Evolutionary conservation across 2,797 vertebrate species (phyloP).

Genomic region (Oophaga sylvatica): DNA sequence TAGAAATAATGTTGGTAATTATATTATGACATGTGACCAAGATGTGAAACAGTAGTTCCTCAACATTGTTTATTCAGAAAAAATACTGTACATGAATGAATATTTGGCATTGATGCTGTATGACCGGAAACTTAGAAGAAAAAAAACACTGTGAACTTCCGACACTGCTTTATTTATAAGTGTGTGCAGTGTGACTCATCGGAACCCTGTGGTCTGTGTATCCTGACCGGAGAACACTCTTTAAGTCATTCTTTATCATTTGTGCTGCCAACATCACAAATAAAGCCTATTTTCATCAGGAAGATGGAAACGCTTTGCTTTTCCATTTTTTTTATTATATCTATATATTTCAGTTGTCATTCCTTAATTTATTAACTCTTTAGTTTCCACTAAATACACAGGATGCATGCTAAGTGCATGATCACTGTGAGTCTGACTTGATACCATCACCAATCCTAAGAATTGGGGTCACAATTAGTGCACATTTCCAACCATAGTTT

Average conservation of each 20-base stretch:
- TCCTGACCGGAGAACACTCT: conserved; percentile 73
- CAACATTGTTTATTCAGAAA: conserved; percentile 42
- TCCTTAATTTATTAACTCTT: neutral
- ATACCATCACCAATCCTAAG: too few species aligned
- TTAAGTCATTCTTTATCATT: conserved; percentile 69
- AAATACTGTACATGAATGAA: conserved; percentile 51
- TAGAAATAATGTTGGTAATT: conserved; percentile 18
- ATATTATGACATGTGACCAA: conserved; percentile 20
- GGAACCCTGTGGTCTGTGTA: conserved; percentile 80
- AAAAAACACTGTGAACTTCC: conserved; percentile 76
- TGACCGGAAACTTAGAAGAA: conserved; percentile 77
- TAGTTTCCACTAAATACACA: neutral
- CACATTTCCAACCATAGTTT: too few species aligned
- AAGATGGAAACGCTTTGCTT: conserved; percentile 65
- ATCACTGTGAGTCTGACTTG: too few species aligned
- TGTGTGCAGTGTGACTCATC: conserved; percentile 76
- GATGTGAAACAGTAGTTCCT: conserved; percentile 31
- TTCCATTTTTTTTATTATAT: conserved; percentile 48
- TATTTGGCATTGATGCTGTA: conserved; percentile 69
- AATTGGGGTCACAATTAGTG: too few species aligned
- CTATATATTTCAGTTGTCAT: neutral
- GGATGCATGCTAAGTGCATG: too few species aligned
- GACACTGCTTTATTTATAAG: conserved; percentile 72
- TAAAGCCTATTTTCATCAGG: conserved; percentile 64
- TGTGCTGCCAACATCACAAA: conserved; percentile 63